Evolutionary conservation across 1,140 invertebrate species (phyloP), one percentile per base, ranked within the genome.

Genomic region (Papilio polytes): DNA sequence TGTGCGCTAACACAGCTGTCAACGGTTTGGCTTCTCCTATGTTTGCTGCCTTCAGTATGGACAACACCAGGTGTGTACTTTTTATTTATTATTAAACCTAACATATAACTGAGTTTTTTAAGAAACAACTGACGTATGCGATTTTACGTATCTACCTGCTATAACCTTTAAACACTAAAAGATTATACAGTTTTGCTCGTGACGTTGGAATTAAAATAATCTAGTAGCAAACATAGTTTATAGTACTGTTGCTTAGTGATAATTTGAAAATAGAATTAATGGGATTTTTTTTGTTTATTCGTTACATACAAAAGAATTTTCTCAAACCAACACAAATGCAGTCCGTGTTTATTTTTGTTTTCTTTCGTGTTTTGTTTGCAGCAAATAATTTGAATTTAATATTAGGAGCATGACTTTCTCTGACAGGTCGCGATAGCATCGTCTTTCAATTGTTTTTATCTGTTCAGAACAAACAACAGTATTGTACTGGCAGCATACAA

Each of bases 21-120:
- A 81, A 87, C 88, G 70, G 85, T 91, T 72, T 92, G 90, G 88
- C 82, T 94, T 80, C 85, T 93, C 26, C 82, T 93, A 46, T 88
- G 83, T 85, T 83, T 91, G 36, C 82, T 93, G 74, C 88, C 89
- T 41, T 82, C 82, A 83, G 88, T 86, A 78, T 83, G 83, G 82
- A 86, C 89, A 74, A 93, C 93, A 82, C 91, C 92, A 86, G 93
- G 93, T 94, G 78, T 86, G 88, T 84, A 80, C 6, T n/a, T n/a
- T n/a, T n/a, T 36, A 70, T 73, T 63, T 74, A 53, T 53, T 4
- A 4, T 18, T 53, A 7, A 1, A n/a, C 4, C 15, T 6, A 53
- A 53, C 6, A 18, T 7, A 26, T 26, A 26, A 26, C 26, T 53
- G 7, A 53, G 51, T 4, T n/a, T 7, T 18, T n/a, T n/a, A n/a